Conservation (phyloP, 2,797 vertebrate species). For the Myotis pilosus region DNA sequence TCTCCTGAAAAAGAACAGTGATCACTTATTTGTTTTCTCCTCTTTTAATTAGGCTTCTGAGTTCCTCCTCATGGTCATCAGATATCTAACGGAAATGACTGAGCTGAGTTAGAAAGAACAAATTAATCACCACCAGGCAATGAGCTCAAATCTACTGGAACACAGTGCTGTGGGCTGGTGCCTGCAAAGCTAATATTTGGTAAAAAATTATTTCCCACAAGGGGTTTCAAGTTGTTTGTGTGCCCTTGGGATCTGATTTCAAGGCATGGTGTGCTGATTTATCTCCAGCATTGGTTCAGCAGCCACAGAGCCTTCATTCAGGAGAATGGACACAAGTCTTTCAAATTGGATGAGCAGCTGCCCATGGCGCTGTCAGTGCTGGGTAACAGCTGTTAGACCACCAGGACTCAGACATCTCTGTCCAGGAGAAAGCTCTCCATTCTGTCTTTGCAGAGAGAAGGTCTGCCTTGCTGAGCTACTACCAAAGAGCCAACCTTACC, state of each 20-base stretch:
- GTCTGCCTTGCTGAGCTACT: constrained; percentile 77
- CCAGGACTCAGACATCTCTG: constrained; percentile 80
- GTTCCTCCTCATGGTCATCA: constrained; percentile 44
- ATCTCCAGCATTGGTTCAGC: constrained; percentile 87
- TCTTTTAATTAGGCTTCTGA: background rate
- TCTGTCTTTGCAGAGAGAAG: constrained; percentile 68
- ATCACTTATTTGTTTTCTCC: background rate
- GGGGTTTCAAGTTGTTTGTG: constrained; percentile 87
- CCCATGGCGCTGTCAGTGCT: constrained; percentile 77
- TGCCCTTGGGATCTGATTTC: constrained; percentile 88
- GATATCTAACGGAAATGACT: constrained; percentile 49
- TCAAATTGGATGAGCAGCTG: constrained; percentile 83
- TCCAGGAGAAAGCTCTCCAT: constrained; percentile 80
- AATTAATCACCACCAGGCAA: no score
- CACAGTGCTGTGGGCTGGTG: constrained; percentile 85
- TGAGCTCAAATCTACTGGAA: no score
- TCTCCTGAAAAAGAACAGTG: background rate
- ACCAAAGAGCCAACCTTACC: background rate
- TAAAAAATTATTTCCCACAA: constrained; percentile 89
- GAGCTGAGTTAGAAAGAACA: constrained; percentile 76
- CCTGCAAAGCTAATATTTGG: constrained; percentile 86
- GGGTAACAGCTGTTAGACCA: constrained; percentile 75
- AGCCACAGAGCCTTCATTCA: constrained; percentile 83
- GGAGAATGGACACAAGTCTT: constrained; percentile 84
- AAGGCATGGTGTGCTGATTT: constrained; percentile 88